These are phyloP conservation scores for Piliocolobus tephrosceles DNA, from an alignment of 2,113 vertebrate genomes.

Conservation along the genomic window DNA sequence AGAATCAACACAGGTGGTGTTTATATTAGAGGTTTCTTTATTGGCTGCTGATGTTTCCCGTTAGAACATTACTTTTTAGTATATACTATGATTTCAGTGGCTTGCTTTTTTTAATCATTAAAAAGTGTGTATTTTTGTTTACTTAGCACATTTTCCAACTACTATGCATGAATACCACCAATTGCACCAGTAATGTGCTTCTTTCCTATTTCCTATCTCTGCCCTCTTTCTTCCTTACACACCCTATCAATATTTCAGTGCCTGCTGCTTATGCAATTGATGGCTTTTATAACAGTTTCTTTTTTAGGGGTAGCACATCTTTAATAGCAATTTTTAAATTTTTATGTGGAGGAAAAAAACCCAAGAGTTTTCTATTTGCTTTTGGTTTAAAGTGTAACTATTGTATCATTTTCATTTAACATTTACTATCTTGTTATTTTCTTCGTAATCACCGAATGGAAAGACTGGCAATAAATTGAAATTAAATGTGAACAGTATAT, in stretches of 20 bases:
- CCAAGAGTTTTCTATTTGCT: conserved; percentile 76
- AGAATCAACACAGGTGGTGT: conserved; percentile 99
- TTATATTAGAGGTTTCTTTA: conserved; percentile 83
- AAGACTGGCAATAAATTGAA: conserved; percentile 75
- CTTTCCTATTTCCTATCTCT: conserved; percentile 8
- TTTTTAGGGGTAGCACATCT: conserved; percentile 68
- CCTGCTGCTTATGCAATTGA: conserved; percentile 79
- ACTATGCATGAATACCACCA: conserved; percentile 82
- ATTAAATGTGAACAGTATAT: conserved; percentile 61
- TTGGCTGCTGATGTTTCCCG: conserved; percentile 81
- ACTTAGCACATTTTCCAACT: conserved; percentile 67
- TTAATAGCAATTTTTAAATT: conserved; percentile 70
- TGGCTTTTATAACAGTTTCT: conserved; percentile 72
- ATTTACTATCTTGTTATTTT: conserved; percentile 72
- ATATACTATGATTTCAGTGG: conserved; percentile 76
- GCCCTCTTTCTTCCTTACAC: not conserved
- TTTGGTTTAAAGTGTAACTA: conserved; percentile 75
- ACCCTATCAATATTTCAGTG: conserved; percentile 62
- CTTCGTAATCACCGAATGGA: conserved; percentile 68
- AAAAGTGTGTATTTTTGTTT: conserved; percentile 74
- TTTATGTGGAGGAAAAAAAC: conserved; percentile 27
- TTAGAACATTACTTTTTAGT: conserved; percentile 80
- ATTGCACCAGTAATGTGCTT: conserved; percentile 35
- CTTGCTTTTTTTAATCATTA: conserved; percentile 70
- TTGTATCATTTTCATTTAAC: conserved; percentile 75